Conservation (phyloP, 1,140 invertebrate species). For the Drosophila ironensis region DNA sequence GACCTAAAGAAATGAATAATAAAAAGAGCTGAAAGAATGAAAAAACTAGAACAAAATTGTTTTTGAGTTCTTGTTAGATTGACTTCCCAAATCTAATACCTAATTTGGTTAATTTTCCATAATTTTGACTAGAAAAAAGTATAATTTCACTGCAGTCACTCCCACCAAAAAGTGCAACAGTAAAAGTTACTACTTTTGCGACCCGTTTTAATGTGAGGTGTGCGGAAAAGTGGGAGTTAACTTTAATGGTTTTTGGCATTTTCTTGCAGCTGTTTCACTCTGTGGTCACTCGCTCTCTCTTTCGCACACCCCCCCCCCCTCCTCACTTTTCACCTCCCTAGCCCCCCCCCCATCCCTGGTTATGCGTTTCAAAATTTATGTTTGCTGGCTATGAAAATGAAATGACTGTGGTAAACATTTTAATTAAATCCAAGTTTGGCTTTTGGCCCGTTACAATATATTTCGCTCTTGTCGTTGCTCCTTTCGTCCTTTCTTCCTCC, state of each 20-base stretch:
- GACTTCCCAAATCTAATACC: no score
- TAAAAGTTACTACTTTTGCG: constrained; percentile 49
- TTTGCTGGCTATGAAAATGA: constrained; percentile 79
- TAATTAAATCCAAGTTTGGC: constrained; percentile 80
- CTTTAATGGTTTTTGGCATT: constrained; percentile 77
- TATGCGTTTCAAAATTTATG: constrained; percentile 75
- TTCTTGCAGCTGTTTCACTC: constrained; percentile 77
- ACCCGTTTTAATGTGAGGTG: background rate
- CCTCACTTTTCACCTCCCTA: constrained; percentile 4
- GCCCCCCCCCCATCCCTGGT: background rate
- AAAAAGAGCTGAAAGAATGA: no score
- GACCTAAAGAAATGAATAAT: no score
- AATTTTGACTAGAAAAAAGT: no score
- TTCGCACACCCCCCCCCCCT: background rate
- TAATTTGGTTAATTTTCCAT: no score
- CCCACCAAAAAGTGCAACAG: constrained; percentile 57
- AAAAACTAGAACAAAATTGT: no score
- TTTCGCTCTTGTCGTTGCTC: constrained; percentile 46
- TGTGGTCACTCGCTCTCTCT: constrained; percentile 31
- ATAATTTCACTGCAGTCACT: constrained; percentile 3
- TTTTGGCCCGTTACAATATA: constrained; percentile 78
- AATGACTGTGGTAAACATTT: constrained; percentile 80
- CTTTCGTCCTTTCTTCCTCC: background rate
- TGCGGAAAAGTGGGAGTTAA: constrained; percentile 31
- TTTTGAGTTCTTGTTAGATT: no score